Base-by-base conservation (phyloP, 2,113 vertebrate species). In the Melozone crissalis region DNA sequence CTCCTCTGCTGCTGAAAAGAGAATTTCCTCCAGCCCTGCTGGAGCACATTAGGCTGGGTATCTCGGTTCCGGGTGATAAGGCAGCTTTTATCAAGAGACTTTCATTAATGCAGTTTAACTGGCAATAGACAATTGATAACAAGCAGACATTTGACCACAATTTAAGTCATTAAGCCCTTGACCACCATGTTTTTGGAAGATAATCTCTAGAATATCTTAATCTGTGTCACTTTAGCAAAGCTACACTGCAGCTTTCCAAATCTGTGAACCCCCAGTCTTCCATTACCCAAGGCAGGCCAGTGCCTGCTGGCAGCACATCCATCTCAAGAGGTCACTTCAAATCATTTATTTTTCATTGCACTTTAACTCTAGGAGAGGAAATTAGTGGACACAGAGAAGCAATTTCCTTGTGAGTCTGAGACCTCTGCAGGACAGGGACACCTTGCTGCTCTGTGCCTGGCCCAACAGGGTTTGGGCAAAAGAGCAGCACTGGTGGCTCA, bases 1-100 rank as follows among this genome's bases (percentile, higher is more conserved):
- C 82, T 89, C 57, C 57, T 41, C 24, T 18, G 72, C 76, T 47
- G 80, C 91, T n/a, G 66, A 76, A 76, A 82, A 35, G 84, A 84
- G 54, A 67, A 66, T 93, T 93, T 95, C 80, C 90, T 69, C 3
- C 4, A 61, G 89, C 74, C 55, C 22, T 13, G 61, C 39, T 26
- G 89, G 35, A 84, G 72, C 65, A 55, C 94, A 41, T 93, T 93
- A 96, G 78, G 13, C 44, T 1, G 46, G 12, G 33, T 59, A 77
- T 85, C 87, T 72, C 87, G 55, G 78, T 73, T 94, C 89, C 26
- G 14, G 87, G 13, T 31, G 95, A 94, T 97, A 97, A 96, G 84
- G 63, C 59, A 89, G 90, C 84, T 85, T 73, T 94, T 94, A 96
- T 94, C 91, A 43, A 14, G 35, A 37, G 80, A 79, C 82, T 44